Evolutionary conservation across 2,113 vertebrate genomes (phyloP).

Genomic region (Thermophis baileyi): DNA sequence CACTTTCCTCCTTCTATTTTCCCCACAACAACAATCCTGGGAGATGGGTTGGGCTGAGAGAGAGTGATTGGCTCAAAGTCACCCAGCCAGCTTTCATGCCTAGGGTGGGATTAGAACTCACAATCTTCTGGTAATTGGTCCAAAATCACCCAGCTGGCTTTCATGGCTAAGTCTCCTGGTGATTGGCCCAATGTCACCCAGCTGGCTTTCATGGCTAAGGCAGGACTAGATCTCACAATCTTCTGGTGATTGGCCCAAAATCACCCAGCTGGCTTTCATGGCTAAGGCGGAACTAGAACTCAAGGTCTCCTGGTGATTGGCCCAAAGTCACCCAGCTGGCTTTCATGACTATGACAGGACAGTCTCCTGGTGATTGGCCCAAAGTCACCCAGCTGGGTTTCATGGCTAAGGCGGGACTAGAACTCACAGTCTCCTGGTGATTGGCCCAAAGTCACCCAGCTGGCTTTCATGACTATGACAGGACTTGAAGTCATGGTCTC

Average conservation of each 20-base stretch:
- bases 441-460: too few species aligned
- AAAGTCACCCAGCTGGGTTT: not conserved
- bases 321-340: not conserved
- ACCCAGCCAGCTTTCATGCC: not conserved
- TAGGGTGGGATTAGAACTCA: not conserved
- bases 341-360: not conserved
- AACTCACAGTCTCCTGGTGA: too few species aligned
- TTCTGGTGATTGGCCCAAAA: too few species aligned
- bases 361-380: not conserved
- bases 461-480: too few species aligned
- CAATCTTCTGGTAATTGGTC: not conserved
- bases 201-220: too few species aligned
- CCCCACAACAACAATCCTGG: not conserved
- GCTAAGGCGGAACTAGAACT: too few species aligned
- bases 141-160: not conserved
- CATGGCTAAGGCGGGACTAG: not conserved
- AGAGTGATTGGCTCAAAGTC: not conserved
- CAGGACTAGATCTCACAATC: too few species aligned
- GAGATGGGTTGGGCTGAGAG: not conserved
- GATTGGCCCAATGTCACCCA: too few species aligned
- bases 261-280: too few species aligned
- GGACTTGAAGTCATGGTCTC: too few species aligned
- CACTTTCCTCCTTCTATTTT: not conserved
- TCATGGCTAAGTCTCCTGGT: not conserved
- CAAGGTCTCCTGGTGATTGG: not conserved